Base-by-base conservation (phyloP, 2,113 vertebrate species). In the Phycodurus eques region DNA sequence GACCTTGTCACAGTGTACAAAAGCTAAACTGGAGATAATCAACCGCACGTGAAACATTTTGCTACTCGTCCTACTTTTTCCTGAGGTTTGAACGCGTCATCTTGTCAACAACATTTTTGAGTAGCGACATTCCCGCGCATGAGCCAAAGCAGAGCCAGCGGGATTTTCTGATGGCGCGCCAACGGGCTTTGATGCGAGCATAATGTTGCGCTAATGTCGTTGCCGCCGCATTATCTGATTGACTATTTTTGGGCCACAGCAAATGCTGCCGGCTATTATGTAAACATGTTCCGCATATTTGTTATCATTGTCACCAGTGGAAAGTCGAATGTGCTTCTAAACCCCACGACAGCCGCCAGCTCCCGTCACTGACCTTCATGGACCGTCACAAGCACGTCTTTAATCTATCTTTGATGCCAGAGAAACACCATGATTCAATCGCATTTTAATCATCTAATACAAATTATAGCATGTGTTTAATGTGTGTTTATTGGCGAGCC, bases 131-230 rank as follows among this genome's bases (percentile, higher is more conserved):
- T 85, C 77, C 57, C 75, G 67, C 75, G 35, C 47, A 22, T 17
- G 76, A 49, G 65, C 59, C 72, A 73, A 74, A 70, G 59, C 66
- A 71, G 69, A 84, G 78, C 64, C 65, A 0, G 1, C 20, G 42
- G 31, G 43, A 71, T 85, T 79, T 70, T 68, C 78, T 83, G 87
- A 88, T 74, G 68, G 80, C 82, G 83, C 54, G 22, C 73, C 85
- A 83, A 87, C 82, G 80, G 75, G 83, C 85, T 85, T 80, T 84
- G 82, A 85, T 89, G 83, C 80, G 80, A 76, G 77, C 80, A 87
- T 87, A 85, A 88, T 87, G 85, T 87, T 79, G 76, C 78, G 71
- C 87, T 91, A 90, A 88, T 91, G 80, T 84, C 80, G 79, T 75
- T 22, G 69, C 80, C 43, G 68, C 70, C 42, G 77, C 67, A 80